A percentile compares a stretch with the other conserved stretches of the same genome.
phyloP scores from a whole-genome alignment of 1,140 invertebrate genomes.

The Lasioglossum albipes region DNA sequence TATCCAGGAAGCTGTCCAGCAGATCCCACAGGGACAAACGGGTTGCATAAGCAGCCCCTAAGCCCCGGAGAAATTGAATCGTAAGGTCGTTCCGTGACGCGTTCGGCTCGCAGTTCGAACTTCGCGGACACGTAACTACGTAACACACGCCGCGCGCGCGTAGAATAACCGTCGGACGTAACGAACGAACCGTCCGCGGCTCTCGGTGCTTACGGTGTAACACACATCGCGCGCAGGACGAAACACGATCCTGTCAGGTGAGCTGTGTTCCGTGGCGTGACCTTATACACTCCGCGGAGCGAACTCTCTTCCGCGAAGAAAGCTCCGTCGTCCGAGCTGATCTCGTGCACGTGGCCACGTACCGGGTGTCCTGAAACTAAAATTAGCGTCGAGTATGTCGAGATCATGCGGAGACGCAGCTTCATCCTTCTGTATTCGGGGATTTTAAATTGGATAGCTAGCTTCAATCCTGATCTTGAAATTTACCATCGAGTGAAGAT shows the following conservation, averaged over 20 bases:
- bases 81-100: conserved; percentile 34
- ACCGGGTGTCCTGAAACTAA: background rate
- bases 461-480: too few species aligned
- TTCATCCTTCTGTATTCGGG: too few species aligned
- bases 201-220: background rate
- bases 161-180: conserved; percentile 27
- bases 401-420: too few species aligned
- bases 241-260: conserved; percentile 53
- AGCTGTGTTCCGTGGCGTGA: conserved; percentile 32
- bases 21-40: background rate
- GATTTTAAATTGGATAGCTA: too few species aligned
- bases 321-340: conserved; percentile 15
- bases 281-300: conserved; percentile 34
- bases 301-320: conserved; percentile 43
- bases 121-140: conserved; percentile 25
- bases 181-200: conserved; percentile 13
- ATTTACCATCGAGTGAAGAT: too few species aligned
- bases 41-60: conserved; percentile 11
- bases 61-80: conserved; percentile 34
- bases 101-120: background rate
- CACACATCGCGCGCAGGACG: conserved; percentile 20
- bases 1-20: background rate
- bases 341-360: conserved; percentile 1
- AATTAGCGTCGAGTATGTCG: too few species aligned
- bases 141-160: background rate